These are phyloP conservation scores for Schizothorax lantsangensis DNA, from an alignment of 2,797 vertebrate genomes.

Conservation along the genomic window DNA sequence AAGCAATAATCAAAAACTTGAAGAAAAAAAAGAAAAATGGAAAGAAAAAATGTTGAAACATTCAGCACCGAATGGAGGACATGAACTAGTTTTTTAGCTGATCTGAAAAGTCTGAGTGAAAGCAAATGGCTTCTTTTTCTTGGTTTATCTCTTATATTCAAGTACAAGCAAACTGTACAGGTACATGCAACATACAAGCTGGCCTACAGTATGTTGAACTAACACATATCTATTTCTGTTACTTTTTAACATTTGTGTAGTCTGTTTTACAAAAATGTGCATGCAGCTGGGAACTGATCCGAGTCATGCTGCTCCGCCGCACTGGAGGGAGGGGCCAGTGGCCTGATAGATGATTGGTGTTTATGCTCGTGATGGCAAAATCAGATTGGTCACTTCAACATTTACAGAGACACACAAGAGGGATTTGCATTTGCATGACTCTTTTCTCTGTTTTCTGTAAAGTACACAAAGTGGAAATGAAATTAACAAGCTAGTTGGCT, in stretches of 20 bases:
- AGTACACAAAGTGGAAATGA: constrained; percentile 64
- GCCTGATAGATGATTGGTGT: constrained; percentile 81
- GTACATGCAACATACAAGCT: constrained; percentile 99
- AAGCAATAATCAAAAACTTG: constrained; percentile 82
- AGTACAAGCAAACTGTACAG: constrained; percentile 99
- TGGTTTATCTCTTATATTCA: constrained; percentile 87
- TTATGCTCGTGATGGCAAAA: constrained; percentile 76
- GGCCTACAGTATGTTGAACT: constrained; percentile 92
- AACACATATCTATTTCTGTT: constrained; percentile 92
- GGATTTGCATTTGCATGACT: constrained; percentile 67
- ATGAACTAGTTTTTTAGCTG: constrained; percentile 78
- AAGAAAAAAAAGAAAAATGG: constrained; percentile 73
- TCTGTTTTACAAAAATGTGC: constrained; percentile 90
- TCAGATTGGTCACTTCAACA: constrained; percentile 81
- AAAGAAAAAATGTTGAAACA: constrained; percentile 84
- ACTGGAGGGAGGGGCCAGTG: constrained; percentile 80
- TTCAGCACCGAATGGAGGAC: constrained; percentile 87
- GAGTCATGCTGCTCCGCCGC: constrained; percentile 89
- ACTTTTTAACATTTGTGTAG: constrained; percentile 79
- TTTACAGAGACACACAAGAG: constrained; percentile 83
- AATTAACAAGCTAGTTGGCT: constrained; percentile 68
- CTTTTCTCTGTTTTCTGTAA: constrained; percentile 49
- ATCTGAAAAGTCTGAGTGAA: constrained; percentile 87
- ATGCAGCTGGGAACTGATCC: constrained; percentile 94
- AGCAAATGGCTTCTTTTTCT: constrained; percentile 97